Conservation (phyloP, 2,113 vertebrate genomes). For the Malurus alboscapulatus region DNA sequence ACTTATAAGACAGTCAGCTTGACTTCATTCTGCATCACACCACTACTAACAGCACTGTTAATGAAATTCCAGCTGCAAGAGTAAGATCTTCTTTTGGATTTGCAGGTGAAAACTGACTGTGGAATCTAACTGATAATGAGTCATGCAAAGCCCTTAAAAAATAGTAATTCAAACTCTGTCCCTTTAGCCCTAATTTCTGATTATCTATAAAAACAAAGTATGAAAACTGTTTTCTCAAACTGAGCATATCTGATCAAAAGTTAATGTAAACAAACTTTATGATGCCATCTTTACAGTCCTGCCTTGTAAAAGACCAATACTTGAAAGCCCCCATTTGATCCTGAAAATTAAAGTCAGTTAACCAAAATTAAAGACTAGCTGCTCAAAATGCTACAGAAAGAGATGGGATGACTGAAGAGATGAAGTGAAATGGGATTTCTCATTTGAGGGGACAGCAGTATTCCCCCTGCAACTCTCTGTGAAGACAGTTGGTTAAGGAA, state of each 20-base stretch:
- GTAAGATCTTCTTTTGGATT: background rate
- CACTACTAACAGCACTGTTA: background rate
- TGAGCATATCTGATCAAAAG: background rate
- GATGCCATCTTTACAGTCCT: background rate
- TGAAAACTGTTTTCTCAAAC: background rate
- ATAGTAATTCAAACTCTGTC: background rate
- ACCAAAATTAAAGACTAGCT: background rate
- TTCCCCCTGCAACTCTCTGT: background rate
- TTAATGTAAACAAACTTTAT: background rate
- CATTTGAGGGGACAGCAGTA: background rate
- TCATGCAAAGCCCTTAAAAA: background rate
- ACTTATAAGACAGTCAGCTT: background rate
- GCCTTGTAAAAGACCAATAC: background rate
- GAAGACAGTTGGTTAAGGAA: constrained; percentile 46
- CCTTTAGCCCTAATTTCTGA: background rate
- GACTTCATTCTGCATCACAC: background rate
- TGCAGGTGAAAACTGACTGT: background rate
- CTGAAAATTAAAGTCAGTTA: background rate
- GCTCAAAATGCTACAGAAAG: background rate
- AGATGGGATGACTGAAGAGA: background rate
- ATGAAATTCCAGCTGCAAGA: background rate
- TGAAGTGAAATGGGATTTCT: background rate
- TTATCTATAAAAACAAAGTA: background rate
- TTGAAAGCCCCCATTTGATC: background rate
- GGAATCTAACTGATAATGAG: background rate